Base-by-base conservation (phyloP, 30 jellyfish, hydroid and myxozoan species). In the Hydra vulgaris region DNA sequence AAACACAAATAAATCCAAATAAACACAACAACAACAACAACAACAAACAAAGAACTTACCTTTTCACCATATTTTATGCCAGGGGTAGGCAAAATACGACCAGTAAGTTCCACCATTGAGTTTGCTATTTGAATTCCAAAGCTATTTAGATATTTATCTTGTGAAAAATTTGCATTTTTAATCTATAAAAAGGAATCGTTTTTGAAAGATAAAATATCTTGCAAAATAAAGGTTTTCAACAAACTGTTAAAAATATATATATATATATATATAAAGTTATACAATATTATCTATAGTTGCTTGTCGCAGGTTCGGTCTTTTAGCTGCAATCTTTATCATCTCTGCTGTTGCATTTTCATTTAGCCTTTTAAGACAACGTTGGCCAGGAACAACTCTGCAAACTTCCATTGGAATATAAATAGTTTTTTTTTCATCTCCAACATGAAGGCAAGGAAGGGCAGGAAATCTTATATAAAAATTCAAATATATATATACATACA, bases 321-420 rank as follows among this genome's bases (percentile, higher is more conserved):
- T 90, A 4, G 90, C 91, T 21, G 97, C 83, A 0, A 26, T 73
- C 26, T 75, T 82, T 0, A 90, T 90, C 97, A 90, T 90, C 16
- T 78, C 89, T 0, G 89, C 85, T 8, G 88, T 76, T 26, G 81
- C 89, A 53, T 82, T 53, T 19, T 90, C 97, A 27, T 55, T 81
- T 25, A 90, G 81, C 80, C 83, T 81, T 87, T 90, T 90, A 16
- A 61, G 72, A 74, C 96, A 86, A 16, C 95, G 90, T 71, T 90
- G 97, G 21, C 97, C 97, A 17, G 88, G 79, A n/a, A 78, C 96
- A 19, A 90, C 40, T 71, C 79, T 80, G 83, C 97, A 90, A 15
- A 85, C 90, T 68, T 90, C 97, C 89, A 90, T 86, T 23, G 97
- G 97, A 66, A 90, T 54, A 90, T 82, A 90, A 53, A 87, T 74